A percentile compares a stretch with the other conserved stretches of the same genome.
Conservation (phyloP, 2,797 vertebrate species). For the Falco peregrinus region DNA sequence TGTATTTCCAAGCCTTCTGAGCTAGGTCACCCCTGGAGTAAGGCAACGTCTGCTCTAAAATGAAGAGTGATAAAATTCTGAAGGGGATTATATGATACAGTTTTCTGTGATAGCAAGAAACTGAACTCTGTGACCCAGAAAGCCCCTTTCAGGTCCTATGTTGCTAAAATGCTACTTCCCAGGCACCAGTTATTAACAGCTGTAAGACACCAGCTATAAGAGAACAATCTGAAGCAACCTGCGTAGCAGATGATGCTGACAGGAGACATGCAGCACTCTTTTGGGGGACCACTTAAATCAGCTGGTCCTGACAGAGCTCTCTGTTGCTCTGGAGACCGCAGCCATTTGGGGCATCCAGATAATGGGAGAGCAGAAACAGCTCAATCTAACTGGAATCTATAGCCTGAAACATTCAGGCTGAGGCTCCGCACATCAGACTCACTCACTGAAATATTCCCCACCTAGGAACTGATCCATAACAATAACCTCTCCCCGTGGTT, state of each 20-base stretch:
- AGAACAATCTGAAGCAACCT: not conserved
- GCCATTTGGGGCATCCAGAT: not conserved
- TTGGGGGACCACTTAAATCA: not conserved
- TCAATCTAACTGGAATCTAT: not conserved
- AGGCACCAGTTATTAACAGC: not conserved
- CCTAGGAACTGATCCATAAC: constrained; percentile 3
- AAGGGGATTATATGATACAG: not conserved
- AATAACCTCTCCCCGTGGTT: not conserved
- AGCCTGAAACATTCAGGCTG: not conserved
- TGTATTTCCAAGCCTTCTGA: not conserved
- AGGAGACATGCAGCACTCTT: not conserved
- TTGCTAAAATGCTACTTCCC: not conserved
- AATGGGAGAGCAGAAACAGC: not conserved
- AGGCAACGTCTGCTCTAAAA: not conserved
- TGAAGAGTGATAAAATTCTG: constrained; percentile 29
- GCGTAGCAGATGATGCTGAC: not conserved
- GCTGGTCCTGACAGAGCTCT: not conserved
- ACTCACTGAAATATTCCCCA: not conserved
- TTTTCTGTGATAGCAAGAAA: constrained; percentile 14
- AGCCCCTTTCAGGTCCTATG: not conserved
- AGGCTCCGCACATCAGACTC: not conserved
- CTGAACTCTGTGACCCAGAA: not conserved
- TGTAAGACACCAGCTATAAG: not conserved
- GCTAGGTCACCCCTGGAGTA: not conserved
- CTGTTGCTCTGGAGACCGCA: not conserved